These are phyloP conservation scores for Intellagama lesueurii DNA, from an alignment of 2,797 vertebrate species.

Conservation along the genomic window DNA sequence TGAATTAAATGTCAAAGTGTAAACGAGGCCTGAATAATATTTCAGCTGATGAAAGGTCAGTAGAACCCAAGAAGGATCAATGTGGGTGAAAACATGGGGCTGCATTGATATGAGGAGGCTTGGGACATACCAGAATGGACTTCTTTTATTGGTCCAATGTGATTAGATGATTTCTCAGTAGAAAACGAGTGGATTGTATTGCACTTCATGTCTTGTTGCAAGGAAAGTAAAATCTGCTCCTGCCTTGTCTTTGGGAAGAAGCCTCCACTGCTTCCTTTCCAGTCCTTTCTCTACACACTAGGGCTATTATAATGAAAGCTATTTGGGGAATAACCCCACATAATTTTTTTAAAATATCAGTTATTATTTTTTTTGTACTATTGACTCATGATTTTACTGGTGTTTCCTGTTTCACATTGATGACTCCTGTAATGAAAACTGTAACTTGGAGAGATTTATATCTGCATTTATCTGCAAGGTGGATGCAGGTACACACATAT, in stretches of 20 bases:
- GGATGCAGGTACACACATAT: too few species aligned
- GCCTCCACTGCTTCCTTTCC: neutral
- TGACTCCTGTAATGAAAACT: neutral
- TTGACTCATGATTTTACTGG: neutral
- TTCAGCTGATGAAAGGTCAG: too few species aligned
- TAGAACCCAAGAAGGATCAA: too few species aligned
- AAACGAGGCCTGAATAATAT: too few species aligned
- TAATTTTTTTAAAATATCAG: too few species aligned
- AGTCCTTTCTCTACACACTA: neutral
- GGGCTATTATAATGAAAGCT: neutral
- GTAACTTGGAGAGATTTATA: neutral
- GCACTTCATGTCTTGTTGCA: neutral
- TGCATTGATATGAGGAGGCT: too few species aligned
- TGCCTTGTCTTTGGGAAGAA: neutral
- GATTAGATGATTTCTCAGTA: too few species aligned
- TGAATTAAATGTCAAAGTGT: neutral
- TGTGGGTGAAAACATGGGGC: too few species aligned
- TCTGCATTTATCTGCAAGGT: neutral
- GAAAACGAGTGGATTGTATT: too few species aligned
- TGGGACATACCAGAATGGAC: too few species aligned
- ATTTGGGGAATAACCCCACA: neutral
- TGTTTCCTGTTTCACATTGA: neutral
- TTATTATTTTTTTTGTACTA: neutral
- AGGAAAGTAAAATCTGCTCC: neutral
- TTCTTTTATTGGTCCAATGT: too few species aligned